These are phyloP conservation scores for Cyprichromis sp. DNA, from an alignment of 2,113 vertebrate genomes.

Conservation along the genomic window DNA sequence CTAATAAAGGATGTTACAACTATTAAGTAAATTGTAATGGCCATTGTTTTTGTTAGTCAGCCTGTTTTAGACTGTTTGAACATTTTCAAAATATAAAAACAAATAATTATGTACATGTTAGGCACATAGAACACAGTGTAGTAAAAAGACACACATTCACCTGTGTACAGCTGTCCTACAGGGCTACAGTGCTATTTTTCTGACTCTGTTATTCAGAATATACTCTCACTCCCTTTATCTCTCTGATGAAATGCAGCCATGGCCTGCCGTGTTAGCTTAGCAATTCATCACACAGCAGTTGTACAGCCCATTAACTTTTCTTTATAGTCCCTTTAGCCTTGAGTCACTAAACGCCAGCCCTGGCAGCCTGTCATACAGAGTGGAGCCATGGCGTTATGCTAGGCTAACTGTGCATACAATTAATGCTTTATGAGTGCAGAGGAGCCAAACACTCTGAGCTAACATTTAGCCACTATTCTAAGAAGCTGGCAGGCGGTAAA, in stretches of 20 bases:
- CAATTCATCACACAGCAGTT: constrained; percentile 56
- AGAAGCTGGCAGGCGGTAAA: constrained; percentile 2
- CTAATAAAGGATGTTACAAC: background rate
- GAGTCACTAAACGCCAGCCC: constrained; percentile 57
- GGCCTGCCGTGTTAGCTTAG: constrained; percentile 56
- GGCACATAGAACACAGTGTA: background rate
- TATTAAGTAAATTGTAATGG: background rate
- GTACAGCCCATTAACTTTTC: constrained; percentile 66
- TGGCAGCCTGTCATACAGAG: constrained; percentile 44
- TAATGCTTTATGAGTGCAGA: constrained; percentile 50
- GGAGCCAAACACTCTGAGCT: constrained; percentile 43
- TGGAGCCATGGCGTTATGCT: constrained; percentile 1
- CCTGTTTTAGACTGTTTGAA: background rate
- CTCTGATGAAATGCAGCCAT: constrained; percentile 35
- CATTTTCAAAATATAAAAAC: background rate
- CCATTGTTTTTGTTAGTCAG: background rate
- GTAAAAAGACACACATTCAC: background rate
- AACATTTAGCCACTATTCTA: constrained; percentile 41
- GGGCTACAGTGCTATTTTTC: background rate
- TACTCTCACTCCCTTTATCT: background rate
- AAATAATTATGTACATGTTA: background rate
- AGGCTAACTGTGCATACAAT: constrained; percentile 49
- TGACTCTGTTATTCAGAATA: background rate
- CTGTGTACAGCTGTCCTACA: background rate
- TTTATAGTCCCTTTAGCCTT: constrained; percentile 68